phyloP scores from a whole-genome alignment of 2,797 vertebrate genomes.

The Notoglanidium macrostoma region DNA sequence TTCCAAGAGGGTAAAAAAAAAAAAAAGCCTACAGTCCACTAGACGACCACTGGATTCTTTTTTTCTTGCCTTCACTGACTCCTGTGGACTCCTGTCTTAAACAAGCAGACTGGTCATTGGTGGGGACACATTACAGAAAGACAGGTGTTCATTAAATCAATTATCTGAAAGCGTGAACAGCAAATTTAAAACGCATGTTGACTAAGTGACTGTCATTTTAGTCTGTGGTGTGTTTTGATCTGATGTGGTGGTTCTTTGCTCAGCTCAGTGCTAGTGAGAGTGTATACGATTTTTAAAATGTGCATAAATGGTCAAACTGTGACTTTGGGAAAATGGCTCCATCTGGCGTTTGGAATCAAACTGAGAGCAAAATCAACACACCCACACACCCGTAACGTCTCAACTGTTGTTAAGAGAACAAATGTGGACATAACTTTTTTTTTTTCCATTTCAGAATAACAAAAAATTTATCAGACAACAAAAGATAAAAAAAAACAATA shows the following conservation, averaged over 20 bases:
- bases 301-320: too few species aligned
- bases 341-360: conserved; percentile 65
- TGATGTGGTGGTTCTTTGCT: neutral
- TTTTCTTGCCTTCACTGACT: neutral
- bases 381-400: neutral
- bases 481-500: neutral
- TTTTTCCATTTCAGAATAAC: conserved; percentile 23
- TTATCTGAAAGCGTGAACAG: neutral
- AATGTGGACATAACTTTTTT: neutral
- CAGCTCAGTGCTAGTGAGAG: neutral
- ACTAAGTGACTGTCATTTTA: neutral
- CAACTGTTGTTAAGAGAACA: neutral
- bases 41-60: neutral
- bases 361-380: conserved; percentile 5
- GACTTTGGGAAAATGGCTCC: conserved; percentile 67
- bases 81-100: neutral
- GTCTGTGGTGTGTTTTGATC: neutral
- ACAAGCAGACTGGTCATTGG: neutral
- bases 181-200: neutral
- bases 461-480: conserved; percentile 38
- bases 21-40: neutral
- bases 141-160: neutral
- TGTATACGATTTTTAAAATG: neutral
- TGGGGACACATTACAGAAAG: neutral
- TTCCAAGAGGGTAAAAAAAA: neutral